Evolutionary conservation across 2,113 vertebrate species (phyloP), one percentile per base, ranked within the genome.

Genomic region (Pithys albifrons): DNA sequence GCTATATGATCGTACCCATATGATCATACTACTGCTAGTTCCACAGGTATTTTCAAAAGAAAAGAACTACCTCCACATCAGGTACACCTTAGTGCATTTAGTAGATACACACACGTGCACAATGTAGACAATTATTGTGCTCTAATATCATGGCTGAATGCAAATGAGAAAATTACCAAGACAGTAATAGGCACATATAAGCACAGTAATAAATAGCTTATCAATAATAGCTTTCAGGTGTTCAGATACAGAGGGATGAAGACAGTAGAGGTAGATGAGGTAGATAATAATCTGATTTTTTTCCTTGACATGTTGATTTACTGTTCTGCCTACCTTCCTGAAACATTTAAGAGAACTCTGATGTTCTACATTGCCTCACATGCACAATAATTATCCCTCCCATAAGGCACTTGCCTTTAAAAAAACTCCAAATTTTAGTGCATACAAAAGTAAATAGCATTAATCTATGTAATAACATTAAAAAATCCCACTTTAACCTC

Each of bases 191-290:
- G 81, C 75, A 69, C 49, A 69, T 46, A 67, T 33, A 92, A 71
- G 52, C 15, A 84, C 29, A 78, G 52, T 35, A 91, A 88, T 73
- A 94, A 94, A 79, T 19, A 81, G 33, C 10, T 24, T 25, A 91
- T 82, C 91, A 89, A 84, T 91, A 96, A 94, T 46, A 84, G 74
- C 67, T 70, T 89, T 85, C 65, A 78, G 52, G 20, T 74, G 41
- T 66, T 88, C 72, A 45, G 55, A 80, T 80, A 87, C 7, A 31
- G 54, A 91, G 49, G 29, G 29, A 54, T 54, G 58, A 75, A 89
- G 83, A 78, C 39, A 87, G n/a, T 22, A 64, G 62, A 87, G 52
- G 35, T 7, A 80, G 43, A 94, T 51, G 61, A 81, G 33, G 49
- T 35, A 87, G 62, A 85, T 67, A 95, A 92, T 85, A 92, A 85